Percentiles rank a stretch among this genome's conserved stretches.
phyloP scores from a whole-genome alignment of 2,797 vertebrate genomes.

The Ibycter americanus region DNA sequence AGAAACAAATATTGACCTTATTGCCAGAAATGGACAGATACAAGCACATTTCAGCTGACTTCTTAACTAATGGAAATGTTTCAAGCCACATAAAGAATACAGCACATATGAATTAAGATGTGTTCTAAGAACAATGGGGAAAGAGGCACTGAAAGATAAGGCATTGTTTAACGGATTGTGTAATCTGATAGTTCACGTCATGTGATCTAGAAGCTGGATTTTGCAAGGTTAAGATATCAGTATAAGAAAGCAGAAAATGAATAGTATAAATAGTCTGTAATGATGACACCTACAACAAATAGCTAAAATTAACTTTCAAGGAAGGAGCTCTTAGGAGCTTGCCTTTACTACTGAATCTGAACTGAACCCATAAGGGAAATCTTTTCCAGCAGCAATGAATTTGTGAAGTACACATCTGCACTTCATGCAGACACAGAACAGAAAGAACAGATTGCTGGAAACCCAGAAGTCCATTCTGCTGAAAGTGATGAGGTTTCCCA shows the following conservation, averaged over 20 bases:
- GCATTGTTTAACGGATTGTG: slow-evolving; percentile 22
- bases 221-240: slow-evolving; percentile 5
- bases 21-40: background rate
- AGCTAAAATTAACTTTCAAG: background rate
- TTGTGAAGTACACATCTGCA: background rate
- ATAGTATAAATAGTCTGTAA: background rate
- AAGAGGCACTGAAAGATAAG: slow-evolving; percentile 46
- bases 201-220: background rate
- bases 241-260: background rate
- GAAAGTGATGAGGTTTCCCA: background rate
- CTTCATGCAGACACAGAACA: background rate
- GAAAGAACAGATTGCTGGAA: background rate
- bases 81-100: background rate
- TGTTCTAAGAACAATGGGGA: background rate
- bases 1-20: background rate
- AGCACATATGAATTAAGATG: background rate
- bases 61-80: background rate
- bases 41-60: background rate
- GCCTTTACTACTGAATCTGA: background rate
- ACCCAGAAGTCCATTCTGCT: background rate
- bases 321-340: background rate
- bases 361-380: background rate
- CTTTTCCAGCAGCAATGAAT: background rate
- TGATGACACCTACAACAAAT: background rate
- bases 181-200: slow-evolving; percentile 6